Percentiles rank a stretch among this genome's conserved stretches.
Conservation (phyloP, 2,113 vertebrate species). For the Dolichallabes microphthalmus region DNA sequence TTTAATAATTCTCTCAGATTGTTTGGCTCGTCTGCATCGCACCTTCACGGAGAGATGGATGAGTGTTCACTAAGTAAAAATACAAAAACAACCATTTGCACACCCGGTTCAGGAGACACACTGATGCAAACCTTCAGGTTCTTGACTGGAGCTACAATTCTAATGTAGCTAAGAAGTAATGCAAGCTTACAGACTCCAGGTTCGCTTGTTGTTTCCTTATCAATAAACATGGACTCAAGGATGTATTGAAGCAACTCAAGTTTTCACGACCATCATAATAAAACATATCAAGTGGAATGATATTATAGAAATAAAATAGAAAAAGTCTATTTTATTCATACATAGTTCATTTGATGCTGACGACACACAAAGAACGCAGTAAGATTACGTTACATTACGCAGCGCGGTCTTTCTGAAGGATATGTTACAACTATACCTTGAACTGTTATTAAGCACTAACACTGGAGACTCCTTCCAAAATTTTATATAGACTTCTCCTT, state of each 20-base stretch:
- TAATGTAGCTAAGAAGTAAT: neutral
- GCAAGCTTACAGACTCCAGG: too few species aligned
- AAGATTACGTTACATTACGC: too few species aligned
- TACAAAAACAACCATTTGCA: neutral
- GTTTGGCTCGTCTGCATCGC: slow-evolving; percentile 59
- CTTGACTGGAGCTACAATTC: too few species aligned
- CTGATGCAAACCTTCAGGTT: neutral
- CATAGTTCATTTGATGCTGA: too few species aligned
- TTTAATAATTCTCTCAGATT: slow-evolving; percentile 56
- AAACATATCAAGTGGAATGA: neutral
- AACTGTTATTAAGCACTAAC: too few species aligned
- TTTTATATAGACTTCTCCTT: too few species aligned
- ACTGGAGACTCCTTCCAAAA: too few species aligned
- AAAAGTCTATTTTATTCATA: too few species aligned
- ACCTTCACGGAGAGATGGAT: slow-evolving; percentile 41
- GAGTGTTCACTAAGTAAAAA: neutral
- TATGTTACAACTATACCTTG: too few species aligned
- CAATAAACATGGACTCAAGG: neutral
- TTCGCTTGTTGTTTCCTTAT: neutral
- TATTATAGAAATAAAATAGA: too few species aligned
- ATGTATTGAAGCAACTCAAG: neutral
- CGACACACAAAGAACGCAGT: too few species aligned
- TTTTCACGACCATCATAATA: neutral
- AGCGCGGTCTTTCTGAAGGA: too few species aligned
- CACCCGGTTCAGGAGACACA: neutral